A percentile compares a stretch with the other conserved stretches of the same genome.
These are phyloP conservation scores for Enteromius argenteus DNA, from an alignment of 2,797 vertebrate species.

Conservation along the genomic window DNA sequence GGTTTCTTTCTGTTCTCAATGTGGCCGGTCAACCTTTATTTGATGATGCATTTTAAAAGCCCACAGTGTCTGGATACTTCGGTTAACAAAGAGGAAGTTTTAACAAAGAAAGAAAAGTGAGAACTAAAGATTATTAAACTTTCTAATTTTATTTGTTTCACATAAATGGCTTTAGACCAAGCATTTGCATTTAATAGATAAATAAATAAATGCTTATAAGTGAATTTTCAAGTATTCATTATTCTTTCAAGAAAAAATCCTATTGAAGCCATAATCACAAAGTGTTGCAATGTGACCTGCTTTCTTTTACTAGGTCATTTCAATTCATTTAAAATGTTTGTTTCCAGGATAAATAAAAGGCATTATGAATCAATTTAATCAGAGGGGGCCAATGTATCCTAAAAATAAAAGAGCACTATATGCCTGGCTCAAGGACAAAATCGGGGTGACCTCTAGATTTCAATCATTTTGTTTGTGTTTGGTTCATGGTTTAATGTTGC, in stretches of 20 bases:
- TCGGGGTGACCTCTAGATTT: not conserved
- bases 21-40: not conserved
- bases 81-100: conserved; percentile 8
- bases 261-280: not conserved
- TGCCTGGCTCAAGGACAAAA: conserved; percentile 26
- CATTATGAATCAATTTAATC: conserved; percentile 33
- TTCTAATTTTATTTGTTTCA: conserved; percentile 3
- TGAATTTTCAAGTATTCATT: not conserved
- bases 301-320: not conserved
- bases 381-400: not conserved
- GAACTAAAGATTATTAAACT: not conserved
- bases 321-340: conserved; percentile 14
- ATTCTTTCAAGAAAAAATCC: not conserved
- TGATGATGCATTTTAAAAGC: conserved; percentile 14
- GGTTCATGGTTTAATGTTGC: conserved; percentile 3
- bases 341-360: conserved; percentile 23
- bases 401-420: conserved; percentile 6
- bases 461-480: conserved; percentile 25
- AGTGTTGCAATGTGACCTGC: not conserved
- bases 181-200: not conserved
- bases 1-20: conserved; percentile 48
- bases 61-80: not conserved
- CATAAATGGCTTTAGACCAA: conserved; percentile 8
- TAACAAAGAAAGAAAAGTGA: not conserved
- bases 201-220: not conserved